These are phyloP conservation scores for Agrochola lota DNA, from an alignment of 2,888 invertebrate species.

Conservation along the genomic window DNA sequence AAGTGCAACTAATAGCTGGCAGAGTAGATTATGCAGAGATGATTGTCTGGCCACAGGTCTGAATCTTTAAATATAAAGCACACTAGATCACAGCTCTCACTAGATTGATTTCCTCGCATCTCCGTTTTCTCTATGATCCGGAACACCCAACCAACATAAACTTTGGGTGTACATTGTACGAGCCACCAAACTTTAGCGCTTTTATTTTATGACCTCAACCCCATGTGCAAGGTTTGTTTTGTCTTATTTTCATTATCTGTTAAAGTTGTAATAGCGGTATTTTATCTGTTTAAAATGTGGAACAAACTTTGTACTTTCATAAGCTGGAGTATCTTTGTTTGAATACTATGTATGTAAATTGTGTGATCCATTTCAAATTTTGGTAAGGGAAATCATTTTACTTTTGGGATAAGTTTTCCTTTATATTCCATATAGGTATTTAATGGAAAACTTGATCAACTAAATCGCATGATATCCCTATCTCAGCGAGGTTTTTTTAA, in stretches of 20 bases:
- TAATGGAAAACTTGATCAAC: background rate
- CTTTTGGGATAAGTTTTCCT: background rate
- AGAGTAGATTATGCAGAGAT: background rate
- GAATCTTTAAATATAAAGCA: background rate
- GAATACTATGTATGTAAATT: background rate
- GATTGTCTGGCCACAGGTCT: background rate
- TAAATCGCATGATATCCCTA: background rate
- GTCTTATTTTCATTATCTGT: slow-evolving; percentile 37
- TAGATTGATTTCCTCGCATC: background rate
- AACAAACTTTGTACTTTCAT: background rate
- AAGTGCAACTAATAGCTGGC: background rate
- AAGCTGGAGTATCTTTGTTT: background rate
- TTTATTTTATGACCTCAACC: slow-evolving; percentile 37
- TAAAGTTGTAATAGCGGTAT: background rate
- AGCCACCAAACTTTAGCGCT: slow-evolving; percentile 33
- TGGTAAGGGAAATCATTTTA: background rate
- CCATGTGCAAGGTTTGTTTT: slow-evolving; percentile 26
- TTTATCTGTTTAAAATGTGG: background rate
- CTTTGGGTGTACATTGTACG: slow-evolving; percentile 17
- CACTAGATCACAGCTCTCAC: background rate
- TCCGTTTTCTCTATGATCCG: slow-evolving; percentile 2
- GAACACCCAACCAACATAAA: slow-evolving; percentile 35
- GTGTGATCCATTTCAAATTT: background rate
- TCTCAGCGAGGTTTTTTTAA: background rate
- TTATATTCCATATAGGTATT: background rate